Percentiles rank a stretch among this genome's conserved stretches.
Evolutionary conservation across 2,888 invertebrate species (phyloP).

Genomic region (Drosophila barbarae): DNA sequence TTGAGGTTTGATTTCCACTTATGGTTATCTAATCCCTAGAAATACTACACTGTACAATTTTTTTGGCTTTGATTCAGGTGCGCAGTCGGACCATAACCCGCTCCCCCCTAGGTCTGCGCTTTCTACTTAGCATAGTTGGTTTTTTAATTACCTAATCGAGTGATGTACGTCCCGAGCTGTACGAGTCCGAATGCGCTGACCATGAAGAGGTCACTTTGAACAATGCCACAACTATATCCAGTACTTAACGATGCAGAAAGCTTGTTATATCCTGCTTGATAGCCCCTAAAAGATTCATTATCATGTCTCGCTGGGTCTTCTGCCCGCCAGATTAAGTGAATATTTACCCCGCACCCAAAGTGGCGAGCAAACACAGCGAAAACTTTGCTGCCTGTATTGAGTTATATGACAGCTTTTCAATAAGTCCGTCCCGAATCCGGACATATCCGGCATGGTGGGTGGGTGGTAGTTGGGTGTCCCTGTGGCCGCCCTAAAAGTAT

Average conservation of each 20-base stretch:
- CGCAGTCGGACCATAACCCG: background rate
- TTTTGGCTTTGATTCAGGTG: background rate
- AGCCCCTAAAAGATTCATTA: background rate
- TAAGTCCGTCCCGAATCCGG: background rate
- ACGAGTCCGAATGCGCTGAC: background rate
- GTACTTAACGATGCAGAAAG: constrained; percentile 1
- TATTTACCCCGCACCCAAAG: background rate
- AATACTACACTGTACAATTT: background rate
- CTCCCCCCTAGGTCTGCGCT: no score
- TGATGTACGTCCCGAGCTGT: background rate
- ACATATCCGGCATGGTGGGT: background rate
- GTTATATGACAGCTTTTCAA: constrained; percentile 18
- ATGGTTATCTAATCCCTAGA: constrained; percentile 3
- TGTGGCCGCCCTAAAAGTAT: constrained; percentile 26
- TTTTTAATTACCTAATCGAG: background rate
- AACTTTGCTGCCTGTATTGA: constrained; percentile 1
- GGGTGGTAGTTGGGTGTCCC: background rate
- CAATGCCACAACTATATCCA: background rate
- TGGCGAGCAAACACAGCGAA: background rate
- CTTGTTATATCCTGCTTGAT: background rate
- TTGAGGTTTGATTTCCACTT: background rate
- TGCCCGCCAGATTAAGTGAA: background rate
- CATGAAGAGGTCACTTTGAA: constrained; percentile 6
- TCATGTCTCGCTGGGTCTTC: background rate
- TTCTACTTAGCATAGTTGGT: background rate